Conservation (phyloP, 2,888 invertebrate species). For the Terebella lapidaria region DNA sequence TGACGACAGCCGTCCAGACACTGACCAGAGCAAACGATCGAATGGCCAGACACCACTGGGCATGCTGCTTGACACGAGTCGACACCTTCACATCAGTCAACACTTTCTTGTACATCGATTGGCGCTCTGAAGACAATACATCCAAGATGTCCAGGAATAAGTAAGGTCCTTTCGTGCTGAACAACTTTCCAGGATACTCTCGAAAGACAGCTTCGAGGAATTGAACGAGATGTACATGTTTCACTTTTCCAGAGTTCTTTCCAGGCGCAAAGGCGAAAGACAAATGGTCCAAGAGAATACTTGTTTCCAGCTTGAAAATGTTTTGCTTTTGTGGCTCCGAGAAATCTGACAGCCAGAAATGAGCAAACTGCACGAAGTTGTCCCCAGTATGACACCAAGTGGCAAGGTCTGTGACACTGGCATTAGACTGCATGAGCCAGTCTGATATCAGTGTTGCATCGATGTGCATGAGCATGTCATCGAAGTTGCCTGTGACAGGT, state of each 20-base stretch:
- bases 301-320: slow-evolving; percentile 46
- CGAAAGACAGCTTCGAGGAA: slow-evolving; percentile 43
- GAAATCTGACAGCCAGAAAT: slow-evolving; percentile 50
- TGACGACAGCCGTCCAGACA: slow-evolving; percentile 46
- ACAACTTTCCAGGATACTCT: slow-evolving; percentile 44
- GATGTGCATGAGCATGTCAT: slow-evolving; percentile 43
- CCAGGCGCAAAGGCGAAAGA: slow-evolving; percentile 45
- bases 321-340: slow-evolving; percentile 41
- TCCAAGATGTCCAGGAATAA: slow-evolving; percentile 48
- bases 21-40: slow-evolving; percentile 47
- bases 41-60: slow-evolving; percentile 47
- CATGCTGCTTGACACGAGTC: slow-evolving; percentile 44
- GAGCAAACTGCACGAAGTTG: slow-evolving; percentile 49
- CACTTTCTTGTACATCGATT: slow-evolving; percentile 37
- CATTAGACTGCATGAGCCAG: slow-evolving; percentile 44
- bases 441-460: slow-evolving; percentile 47
- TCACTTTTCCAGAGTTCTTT: slow-evolving; percentile 33
- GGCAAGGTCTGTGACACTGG: slow-evolving; percentile 34
- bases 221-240: slow-evolving; percentile 34
- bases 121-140: slow-evolving; percentile 39
- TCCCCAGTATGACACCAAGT: slow-evolving; percentile 37
- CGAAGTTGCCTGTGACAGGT: slow-evolving; percentile 32
- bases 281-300: slow-evolving; percentile 44
- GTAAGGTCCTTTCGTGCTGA: slow-evolving; percentile 38
- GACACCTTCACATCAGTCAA: slow-evolving; percentile 48